phyloP scores from a whole-genome alignment of 2,797 vertebrate genomes.

The Ispidina lecontei region DNA sequence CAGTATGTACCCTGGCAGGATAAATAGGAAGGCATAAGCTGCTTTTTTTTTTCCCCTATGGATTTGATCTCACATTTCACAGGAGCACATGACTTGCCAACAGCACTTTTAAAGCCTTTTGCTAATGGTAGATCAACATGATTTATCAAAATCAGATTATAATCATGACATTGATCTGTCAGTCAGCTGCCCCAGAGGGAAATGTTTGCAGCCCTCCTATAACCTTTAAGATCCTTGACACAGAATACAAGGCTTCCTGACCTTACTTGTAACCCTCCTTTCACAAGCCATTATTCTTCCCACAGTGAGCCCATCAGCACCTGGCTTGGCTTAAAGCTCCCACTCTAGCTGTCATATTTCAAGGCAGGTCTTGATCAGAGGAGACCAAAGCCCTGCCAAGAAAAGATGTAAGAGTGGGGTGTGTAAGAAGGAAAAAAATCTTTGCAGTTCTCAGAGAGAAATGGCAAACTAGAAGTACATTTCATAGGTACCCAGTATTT shows the following conservation, averaged over 20 bases:
- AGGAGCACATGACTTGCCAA: neutral
- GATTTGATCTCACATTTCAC: neutral
- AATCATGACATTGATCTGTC: neutral
- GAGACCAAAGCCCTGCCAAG: neutral
- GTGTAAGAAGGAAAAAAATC: neutral
- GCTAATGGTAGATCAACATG: constrained; percentile 8
- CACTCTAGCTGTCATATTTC: neutral
- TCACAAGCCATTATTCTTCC: constrained; percentile 53
- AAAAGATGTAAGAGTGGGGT: neutral
- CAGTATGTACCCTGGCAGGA: neutral
- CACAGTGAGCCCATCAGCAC: constrained; percentile 25
- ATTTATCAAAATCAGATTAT: constrained; percentile 44
- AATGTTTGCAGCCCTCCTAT: constrained; percentile 5
- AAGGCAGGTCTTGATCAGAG: constrained; percentile 9
- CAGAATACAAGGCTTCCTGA: constrained; percentile 20
- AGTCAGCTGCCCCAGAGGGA: constrained; percentile 31
- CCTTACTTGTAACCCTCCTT: constrained; percentile 18
- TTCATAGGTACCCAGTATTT: neutral
- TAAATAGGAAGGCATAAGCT: neutral
- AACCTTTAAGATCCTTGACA: constrained; percentile 35
- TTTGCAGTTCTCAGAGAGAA: neutral
- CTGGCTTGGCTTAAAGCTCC: neutral
- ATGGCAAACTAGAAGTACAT: neutral
- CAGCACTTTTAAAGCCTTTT: neutral
- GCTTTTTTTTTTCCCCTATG: neutral